phyloP scores from a whole-genome alignment of 1,140 invertebrate genomes.

The Cyphomyrmex costatus region DNA sequence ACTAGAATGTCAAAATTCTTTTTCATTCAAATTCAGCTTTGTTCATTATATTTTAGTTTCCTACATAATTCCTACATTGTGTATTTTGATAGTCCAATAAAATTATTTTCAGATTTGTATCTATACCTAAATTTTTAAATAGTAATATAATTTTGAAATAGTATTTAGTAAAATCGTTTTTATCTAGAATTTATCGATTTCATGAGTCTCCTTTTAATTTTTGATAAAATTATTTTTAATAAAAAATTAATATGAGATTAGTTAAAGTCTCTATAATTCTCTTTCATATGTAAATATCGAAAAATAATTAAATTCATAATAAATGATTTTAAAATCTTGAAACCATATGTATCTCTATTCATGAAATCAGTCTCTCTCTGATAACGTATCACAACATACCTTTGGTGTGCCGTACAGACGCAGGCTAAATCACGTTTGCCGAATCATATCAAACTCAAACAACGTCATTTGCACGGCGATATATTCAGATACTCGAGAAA shows the following conservation, averaged over 20 bases:
- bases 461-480: background rate
- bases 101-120: too few relatives aligned
- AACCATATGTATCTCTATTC: background rate
- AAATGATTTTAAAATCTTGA: background rate
- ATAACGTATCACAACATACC: background rate
- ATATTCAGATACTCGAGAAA: slow-evolving; percentile 18
- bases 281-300: background rate
- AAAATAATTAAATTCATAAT: slow-evolving; percentile 8
- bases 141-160: too few relatives aligned
- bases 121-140: too few relatives aligned
- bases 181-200: background rate
- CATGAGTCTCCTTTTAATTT: background rate
- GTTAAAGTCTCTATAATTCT: background rate
- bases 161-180: too few relatives aligned
- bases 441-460: slow-evolving; percentile 4
- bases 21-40: too few relatives aligned
- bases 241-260: background rate
- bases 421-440: background rate
- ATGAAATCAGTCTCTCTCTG: background rate
- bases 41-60: too few relatives aligned
- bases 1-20: too few relatives aligned
- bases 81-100: too few relatives aligned
- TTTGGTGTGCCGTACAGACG: background rate
- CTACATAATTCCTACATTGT: too few relatives aligned
- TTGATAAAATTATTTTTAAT: slow-evolving; percentile 6